These are phyloP conservation scores for Pristis pectinata DNA, from an alignment of 2,797 vertebrate species.

Conservation along the genomic window DNA sequence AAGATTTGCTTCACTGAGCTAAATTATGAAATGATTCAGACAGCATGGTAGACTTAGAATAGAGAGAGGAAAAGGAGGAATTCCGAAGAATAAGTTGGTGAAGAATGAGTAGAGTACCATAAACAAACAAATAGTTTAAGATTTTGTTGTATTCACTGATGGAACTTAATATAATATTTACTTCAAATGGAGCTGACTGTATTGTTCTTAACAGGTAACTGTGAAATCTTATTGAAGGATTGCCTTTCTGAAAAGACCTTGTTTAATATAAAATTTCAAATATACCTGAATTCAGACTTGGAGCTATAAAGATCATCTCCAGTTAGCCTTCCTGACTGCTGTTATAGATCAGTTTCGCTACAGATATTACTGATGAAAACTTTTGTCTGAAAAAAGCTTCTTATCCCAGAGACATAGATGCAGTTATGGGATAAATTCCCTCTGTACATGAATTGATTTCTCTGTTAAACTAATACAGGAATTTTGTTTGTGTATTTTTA, in stretches of 20 bases:
- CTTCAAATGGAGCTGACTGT: neutral
- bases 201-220: neutral
- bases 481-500: neutral
- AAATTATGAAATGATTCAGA: neutral
- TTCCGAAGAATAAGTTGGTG: neutral
- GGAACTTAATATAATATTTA: neutral
- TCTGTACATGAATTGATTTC: neutral
- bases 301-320: neutral
- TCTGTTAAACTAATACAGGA: neutral
- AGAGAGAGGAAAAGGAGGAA: neutral
- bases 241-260: neutral
- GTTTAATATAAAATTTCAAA: neutral
- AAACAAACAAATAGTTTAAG: neutral
- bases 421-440: slow-evolving; percentile 9
- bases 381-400: slow-evolving; percentile 12
- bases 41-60: neutral
- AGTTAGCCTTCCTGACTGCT: neutral
- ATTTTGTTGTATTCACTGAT: neutral
- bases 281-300: neutral
- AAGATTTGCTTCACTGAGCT: neutral
- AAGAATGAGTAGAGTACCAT: neutral
- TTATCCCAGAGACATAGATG: neutral
- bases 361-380: slow-evolving; percentile 2
- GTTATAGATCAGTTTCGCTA: slow-evolving; percentile 7
- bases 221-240: slow-evolving; percentile 1